A percentile compares a stretch with the other conserved stretches of the same genome.
Evolutionary conservation across 2,888 invertebrate species (phyloP).

Genomic region (Unio delphinus): DNA sequence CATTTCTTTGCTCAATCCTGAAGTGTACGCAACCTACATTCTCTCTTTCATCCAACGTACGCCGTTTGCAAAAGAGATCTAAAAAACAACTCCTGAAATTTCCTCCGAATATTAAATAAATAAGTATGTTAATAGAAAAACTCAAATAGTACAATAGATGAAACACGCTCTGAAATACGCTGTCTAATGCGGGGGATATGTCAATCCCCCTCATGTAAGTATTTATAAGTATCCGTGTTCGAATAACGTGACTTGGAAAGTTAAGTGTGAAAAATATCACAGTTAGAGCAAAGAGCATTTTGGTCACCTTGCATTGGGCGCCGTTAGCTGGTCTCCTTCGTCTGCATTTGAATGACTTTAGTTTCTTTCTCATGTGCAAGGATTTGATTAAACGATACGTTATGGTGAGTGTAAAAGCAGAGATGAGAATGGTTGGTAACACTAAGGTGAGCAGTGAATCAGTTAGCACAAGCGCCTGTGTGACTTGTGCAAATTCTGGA

Average conservation of each 20-base stretch:
- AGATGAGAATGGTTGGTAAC: slow-evolving; percentile 25
- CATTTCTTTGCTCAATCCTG: no score
- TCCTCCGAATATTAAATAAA: slow-evolving; percentile 45
- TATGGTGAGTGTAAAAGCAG: slow-evolving; percentile 23
- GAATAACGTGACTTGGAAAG: slow-evolving; percentile 52
- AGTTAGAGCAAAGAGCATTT: slow-evolving; percentile 54
- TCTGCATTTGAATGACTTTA: neutral
- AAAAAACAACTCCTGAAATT: slow-evolving; percentile 48
- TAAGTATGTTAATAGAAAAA: slow-evolving; percentile 48
- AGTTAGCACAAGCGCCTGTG: slow-evolving; percentile 38
- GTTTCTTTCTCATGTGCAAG: no score
- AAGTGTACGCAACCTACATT: no score
- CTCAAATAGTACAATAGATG: slow-evolving; percentile 52
- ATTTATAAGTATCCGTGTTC: slow-evolving; percentile 31
- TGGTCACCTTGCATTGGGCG: slow-evolving; percentile 35
- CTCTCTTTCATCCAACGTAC: no score
- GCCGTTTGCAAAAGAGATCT: slow-evolving; percentile 19
- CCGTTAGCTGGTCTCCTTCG: no score
- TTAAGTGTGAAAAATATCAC: slow-evolving; percentile 52
- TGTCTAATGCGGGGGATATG: slow-evolving; percentile 15
- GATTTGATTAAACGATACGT: slow-evolving; percentile 1
- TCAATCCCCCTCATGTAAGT: slow-evolving; percentile 16
- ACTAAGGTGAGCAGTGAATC: slow-evolving; percentile 33
- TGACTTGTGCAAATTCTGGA: slow-evolving; percentile 20
- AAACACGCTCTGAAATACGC: slow-evolving; percentile 27